Conservation (phyloP, 1,140 invertebrate genomes). For the Colletes latitarsis region DNA sequence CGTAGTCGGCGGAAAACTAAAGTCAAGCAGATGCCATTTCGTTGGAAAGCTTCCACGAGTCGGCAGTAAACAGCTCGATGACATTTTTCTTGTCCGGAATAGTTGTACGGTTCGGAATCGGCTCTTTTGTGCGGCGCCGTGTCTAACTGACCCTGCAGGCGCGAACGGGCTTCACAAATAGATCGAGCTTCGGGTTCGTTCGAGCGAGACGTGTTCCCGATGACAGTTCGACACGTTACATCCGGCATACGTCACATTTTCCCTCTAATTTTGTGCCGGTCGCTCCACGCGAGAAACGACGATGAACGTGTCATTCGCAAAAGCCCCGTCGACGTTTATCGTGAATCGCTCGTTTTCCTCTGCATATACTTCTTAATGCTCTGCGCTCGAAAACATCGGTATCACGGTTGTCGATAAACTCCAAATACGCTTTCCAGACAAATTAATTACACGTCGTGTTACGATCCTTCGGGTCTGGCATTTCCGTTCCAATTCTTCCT, state of each 20-base stretch:
- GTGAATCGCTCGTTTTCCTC: too few species aligned
- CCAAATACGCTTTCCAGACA: too few species aligned
- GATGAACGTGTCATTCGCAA: conserved; percentile 46
- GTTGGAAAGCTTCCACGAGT: too few species aligned
- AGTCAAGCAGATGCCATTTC: too few species aligned
- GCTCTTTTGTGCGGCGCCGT: conserved; percentile 26
- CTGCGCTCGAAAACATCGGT: too few species aligned
- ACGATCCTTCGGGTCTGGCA: too few species aligned
- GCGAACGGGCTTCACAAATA: conserved; percentile 40
- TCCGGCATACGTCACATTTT: conserved; percentile 49
- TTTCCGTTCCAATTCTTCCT: too few species aligned
- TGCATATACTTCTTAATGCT: not conserved
- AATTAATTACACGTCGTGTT: too few species aligned
- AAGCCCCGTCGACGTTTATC: conserved; percentile 26
- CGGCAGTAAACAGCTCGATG: not conserved
- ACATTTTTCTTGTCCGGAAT: not conserved
- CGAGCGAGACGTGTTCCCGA: conserved; percentile 46
- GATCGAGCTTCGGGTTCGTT: conserved; percentile 42
- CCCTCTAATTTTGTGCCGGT: conserved; percentile 47
- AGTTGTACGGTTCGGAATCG: not conserved
- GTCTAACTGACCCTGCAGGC: conserved; percentile 36
- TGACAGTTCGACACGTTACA: conserved; percentile 62
- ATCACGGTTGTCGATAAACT: too few species aligned
- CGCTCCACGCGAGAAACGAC: conserved; percentile 27
- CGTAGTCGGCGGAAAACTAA: too few species aligned